Evolutionary conservation across 2,888 invertebrate species (phyloP).

Genomic region (Cerceris ruficornis): DNA sequence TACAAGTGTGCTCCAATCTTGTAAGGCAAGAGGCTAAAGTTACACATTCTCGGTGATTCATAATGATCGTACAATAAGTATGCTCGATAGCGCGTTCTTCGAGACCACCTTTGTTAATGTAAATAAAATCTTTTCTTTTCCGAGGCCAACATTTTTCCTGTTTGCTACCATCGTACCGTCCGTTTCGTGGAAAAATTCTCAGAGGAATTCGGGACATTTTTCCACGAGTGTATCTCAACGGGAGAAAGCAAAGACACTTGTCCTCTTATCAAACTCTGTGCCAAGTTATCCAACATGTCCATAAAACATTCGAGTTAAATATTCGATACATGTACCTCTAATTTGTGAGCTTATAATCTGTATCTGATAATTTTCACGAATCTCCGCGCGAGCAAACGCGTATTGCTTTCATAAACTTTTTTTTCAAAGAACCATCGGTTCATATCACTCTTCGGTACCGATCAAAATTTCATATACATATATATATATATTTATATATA

Average conservation of each 20-base stretch:
- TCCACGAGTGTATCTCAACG: background rate
- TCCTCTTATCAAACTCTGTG: conserved; percentile 1
- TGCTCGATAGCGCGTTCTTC: background rate
- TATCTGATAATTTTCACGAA: conserved; percentile 6
- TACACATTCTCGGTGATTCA: background rate
- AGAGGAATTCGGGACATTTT: background rate
- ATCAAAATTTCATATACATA: conserved; percentile 37
- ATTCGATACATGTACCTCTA: conserved; percentile 10
- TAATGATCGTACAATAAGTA: conserved; percentile 16
- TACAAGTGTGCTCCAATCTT: no score
- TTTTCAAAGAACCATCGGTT: conserved; percentile 45
- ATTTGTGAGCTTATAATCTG: conserved; percentile 23
- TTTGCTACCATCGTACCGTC: background rate
- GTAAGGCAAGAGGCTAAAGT: background rate
- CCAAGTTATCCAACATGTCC: background rate
- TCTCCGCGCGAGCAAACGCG: conserved; percentile 29
- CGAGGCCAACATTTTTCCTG: background rate
- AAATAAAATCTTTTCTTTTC: conserved; percentile 7
- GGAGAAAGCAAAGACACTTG: background rate
- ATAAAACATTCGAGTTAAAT: conserved; percentile 14
- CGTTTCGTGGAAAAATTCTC: background rate
- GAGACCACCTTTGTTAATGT: conserved; percentile 11
- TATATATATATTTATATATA: conserved; percentile 35
- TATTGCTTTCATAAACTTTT: conserved; percentile 57
- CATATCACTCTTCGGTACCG: conserved; percentile 53